Percentiles rank a stretch among this genome's conserved stretches.
Conservation (phyloP, 1,140 invertebrate genomes). For the Drosophila sulfurigaster region DNA sequence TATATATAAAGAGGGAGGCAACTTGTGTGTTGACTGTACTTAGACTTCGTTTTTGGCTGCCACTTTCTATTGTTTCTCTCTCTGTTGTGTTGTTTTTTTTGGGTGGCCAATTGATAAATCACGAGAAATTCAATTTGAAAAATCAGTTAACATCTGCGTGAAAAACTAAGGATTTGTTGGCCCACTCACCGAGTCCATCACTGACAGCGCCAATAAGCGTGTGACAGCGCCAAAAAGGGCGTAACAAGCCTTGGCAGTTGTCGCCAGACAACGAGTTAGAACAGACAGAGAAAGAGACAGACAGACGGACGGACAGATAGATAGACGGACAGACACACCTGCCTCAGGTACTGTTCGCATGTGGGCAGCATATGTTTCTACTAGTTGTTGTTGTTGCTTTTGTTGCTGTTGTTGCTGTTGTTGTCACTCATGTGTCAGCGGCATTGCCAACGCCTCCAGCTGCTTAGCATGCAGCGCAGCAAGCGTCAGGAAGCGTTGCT, state of each 20-base stretch:
- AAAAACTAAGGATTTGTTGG: conserved; percentile 11
- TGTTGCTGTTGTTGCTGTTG: conserved; percentile 29
- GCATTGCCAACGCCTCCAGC: conserved; percentile 58
- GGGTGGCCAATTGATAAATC: conserved; percentile 62
- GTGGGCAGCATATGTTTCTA: conserved; percentile 54
- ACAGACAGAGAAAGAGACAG: conserved; percentile 9
- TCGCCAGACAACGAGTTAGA: conserved; percentile 39
- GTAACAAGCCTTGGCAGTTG: conserved; percentile 75
- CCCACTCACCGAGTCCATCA: conserved; percentile 30
- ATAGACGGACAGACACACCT: conserved; percentile 57
- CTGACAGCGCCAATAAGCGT: conserved; percentile 68
- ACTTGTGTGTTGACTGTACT: conserved; percentile 22
- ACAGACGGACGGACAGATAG: not conserved
- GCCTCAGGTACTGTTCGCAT: conserved; percentile 52
- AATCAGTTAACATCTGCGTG: conserved; percentile 35
- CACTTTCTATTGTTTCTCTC: conserved; percentile 71
- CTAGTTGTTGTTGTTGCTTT: conserved; percentile 21
- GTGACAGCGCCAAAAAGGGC: conserved; percentile 71
- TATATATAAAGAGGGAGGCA: not conserved
- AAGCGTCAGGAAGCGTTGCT: conserved; percentile 64
- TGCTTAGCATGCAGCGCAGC: conserved; percentile 75
- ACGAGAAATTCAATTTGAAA: conserved; percentile 70
- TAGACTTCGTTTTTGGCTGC: conserved; percentile 33
- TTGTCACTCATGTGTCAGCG: conserved; percentile 67
- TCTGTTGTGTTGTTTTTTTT: not conserved